phyloP scores from a whole-genome alignment of 2,888 invertebrate species.

The Polyommatus iphigenia region DNA sequence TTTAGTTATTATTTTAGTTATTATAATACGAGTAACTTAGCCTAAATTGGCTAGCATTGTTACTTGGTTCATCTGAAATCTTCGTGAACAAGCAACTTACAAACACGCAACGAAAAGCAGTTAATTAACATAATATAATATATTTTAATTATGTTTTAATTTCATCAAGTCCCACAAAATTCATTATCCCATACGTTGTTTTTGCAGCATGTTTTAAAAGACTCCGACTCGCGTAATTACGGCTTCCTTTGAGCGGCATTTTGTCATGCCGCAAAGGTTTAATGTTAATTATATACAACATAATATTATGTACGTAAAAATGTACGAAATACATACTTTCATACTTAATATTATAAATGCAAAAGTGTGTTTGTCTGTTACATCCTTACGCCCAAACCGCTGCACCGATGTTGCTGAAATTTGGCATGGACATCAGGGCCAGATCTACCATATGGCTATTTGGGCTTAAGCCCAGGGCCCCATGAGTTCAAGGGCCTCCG shows the following conservation, averaged over 20 bases:
- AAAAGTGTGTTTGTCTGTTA: too few relatives aligned
- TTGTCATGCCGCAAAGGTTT: conserved; percentile 10
- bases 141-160: conserved; percentile 7
- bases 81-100: background rate
- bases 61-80: too few relatives aligned
- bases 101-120: background rate
- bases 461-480: too few relatives aligned
- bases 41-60: too few relatives aligned
- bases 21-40: too few relatives aligned
- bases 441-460: too few relatives aligned
- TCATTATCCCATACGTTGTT: conserved; percentile 19
- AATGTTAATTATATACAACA: conserved; percentile 24
- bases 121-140: conserved; percentile 8
- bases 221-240: conserved; percentile 17
- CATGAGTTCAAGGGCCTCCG: too few relatives aligned
- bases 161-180: background rate
- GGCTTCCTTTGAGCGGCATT: conserved; percentile 18
- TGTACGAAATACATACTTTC: background rate
- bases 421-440: too few relatives aligned
- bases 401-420: too few relatives aligned
- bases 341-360: too few relatives aligned
- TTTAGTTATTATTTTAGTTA: too few relatives aligned
- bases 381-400: too few relatives aligned
- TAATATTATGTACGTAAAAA: background rate
- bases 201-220: conserved; percentile 2